Conservation (phyloP, 2,888 invertebrate species). For the Parapristionchus giblindavisi region DNA sequence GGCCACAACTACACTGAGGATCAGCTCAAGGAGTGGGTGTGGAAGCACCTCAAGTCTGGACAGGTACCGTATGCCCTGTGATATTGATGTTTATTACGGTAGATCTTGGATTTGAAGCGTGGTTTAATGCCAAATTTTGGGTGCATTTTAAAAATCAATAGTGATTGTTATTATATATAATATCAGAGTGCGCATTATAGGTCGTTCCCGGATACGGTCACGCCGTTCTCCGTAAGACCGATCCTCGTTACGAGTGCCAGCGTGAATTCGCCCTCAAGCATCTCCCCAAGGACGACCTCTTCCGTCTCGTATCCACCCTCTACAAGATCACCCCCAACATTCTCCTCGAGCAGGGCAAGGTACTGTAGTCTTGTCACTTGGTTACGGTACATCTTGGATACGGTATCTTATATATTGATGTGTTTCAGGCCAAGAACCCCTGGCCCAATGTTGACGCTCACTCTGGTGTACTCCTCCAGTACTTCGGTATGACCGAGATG, state of each 20-base stretch:
- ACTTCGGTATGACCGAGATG: constrained; percentile 90
- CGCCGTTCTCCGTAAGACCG: constrained; percentile 93
- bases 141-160: neutral
- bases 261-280: constrained; percentile 92
- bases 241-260: constrained; percentile 90
- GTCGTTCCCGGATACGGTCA: constrained; percentile 98
- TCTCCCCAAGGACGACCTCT: constrained; percentile 85
- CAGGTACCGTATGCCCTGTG: constrained; percentile 27
- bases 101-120: too few species aligned
- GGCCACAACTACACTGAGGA: constrained; percentile 86
- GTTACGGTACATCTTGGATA: too few species aligned
- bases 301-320: constrained; percentile 87
- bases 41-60: constrained; percentile 85
- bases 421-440: constrained; percentile 85
- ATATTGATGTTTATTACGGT: neutral
- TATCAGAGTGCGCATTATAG: constrained; percentile 61
- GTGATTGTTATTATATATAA: neutral
- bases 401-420: neutral
- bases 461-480: constrained; percentile 89
- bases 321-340: constrained; percentile 93
- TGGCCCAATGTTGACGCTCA: constrained; percentile 99
- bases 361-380: constrained; percentile 28
- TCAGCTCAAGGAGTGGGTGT: constrained; percentile 92
- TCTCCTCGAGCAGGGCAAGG: constrained; percentile 87
- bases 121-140: too few species aligned